These are phyloP conservation scores for Sialia sialis DNA, from an alignment of 2,113 vertebrate genomes.

Conservation along the genomic window DNA sequence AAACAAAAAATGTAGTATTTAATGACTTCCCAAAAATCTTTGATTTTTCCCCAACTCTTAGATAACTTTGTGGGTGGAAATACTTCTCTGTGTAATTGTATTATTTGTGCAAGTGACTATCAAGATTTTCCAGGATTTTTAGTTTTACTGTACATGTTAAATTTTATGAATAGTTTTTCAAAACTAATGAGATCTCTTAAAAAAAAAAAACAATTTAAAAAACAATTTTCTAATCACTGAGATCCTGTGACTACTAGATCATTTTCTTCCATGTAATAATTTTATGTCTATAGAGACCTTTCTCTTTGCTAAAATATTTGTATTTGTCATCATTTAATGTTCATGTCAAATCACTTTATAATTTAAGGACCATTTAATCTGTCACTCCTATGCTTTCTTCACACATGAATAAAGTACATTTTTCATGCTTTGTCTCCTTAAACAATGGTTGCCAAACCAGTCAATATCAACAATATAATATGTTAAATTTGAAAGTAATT, in stretches of 20 bases:
- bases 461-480: neutral
- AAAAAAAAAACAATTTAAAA: no score
- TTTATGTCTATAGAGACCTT: neutral
- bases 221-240: neutral
- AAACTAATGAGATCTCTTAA: neutral
- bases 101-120: neutral
- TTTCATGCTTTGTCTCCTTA: neutral
- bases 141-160: neutral
- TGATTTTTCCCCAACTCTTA: neutral
- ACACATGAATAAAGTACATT: neutral
- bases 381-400: neutral
- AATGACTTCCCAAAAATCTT: neutral
- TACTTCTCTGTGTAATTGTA: neutral
- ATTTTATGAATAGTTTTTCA: neutral
- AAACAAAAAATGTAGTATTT: neutral
- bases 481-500: neutral
- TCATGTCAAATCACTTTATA: neutral
- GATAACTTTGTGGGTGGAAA: slow-evolving; percentile 2
- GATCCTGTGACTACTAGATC: neutral
- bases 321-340: neutral
- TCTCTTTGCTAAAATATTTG: slow-evolving; percentile 23
- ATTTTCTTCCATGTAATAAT: neutral
- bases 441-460: neutral
- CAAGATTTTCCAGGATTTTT: slow-evolving; percentile 7
- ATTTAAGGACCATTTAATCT: neutral